Evolutionary conservation across 2,797 vertebrate genomes (phyloP).

Genomic region (Anas capensis): DNA sequence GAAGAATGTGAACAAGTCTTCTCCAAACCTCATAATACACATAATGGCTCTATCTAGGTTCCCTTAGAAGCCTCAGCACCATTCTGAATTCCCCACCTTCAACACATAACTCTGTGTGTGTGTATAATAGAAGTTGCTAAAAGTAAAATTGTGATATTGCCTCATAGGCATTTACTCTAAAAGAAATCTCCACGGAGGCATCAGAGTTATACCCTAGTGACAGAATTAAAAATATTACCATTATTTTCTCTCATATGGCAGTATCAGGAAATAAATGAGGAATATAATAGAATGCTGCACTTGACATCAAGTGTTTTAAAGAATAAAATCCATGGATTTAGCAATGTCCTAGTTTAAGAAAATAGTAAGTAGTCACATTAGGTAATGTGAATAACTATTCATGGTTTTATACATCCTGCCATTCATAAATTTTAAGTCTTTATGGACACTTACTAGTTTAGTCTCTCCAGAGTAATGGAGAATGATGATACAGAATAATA

Average conservation of each 20-base stretch:
- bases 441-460: not conserved
- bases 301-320: not conserved
- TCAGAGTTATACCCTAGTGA: not conserved
- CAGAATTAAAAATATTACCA: not conserved
- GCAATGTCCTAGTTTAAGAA: not conserved
- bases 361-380: not conserved
- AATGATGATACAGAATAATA: too few species aligned
- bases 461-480: too few species aligned
- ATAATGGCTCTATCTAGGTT: not conserved
- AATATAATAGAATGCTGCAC: not conserved
- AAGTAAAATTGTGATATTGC: not conserved
- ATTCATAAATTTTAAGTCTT: not conserved
- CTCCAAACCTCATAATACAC: not conserved
- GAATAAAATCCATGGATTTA: not conserved
- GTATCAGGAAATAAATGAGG: not conserved
- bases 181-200: not conserved
- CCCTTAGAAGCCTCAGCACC: not conserved
- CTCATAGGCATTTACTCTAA: not conserved
- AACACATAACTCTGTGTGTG: not conserved
- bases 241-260: not conserved
- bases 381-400: not conserved
- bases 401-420: not conserved
- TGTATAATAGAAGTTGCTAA: not conserved
- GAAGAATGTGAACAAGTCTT: not conserved
- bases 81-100: not conserved